Evolutionary conservation across 92 coral and sea anemone genomes (phyloP), one percentile per base, ranked within the genome.

Genomic region (Porites rus): DNA sequence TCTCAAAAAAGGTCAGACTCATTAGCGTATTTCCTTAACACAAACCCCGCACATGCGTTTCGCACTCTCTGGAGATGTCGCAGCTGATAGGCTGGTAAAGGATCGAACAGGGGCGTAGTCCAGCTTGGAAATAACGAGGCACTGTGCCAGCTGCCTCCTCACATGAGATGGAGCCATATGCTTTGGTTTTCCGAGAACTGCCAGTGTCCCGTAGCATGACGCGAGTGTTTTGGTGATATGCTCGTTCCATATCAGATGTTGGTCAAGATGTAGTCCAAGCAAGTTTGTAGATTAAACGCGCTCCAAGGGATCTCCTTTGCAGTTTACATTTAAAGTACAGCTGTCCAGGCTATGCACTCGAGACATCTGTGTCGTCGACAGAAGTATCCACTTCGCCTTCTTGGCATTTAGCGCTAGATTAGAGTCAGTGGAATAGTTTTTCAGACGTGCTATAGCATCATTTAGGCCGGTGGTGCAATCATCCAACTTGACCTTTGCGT

Each of bases 311-410:
- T 3, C 46, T 38, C 46, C 46, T 38, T 38, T 38, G 6, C 6
- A 38, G 46, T 38, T 38, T 4, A 38, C 6, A 38, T 38, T 38
- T 4, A 38, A 38, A 38, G 46, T 38, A 4, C 43, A 77, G 31
- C 75, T 67, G n/a, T 80, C 93, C 58, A 91, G 71, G 63, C 54
- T 20, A 75, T 87, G 94, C 10, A 65, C 62, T 21, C 81, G 73
- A 38, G 84, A 61, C 87, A 88, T 88, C 77, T 79, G 84, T 18
- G 73, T 24, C 24, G 90, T 92, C 14, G 90, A 92, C 20, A 92
- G 19, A 21, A 84, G 69, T 88, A 38, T 38, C 46, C 46, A 38
- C 46, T 38, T 38, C 46, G 46, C 4, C 46, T 38, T 38, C 46
- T 38, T 4, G 7, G 46, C 46, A 38, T 38, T 38, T 38, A 4